A percentile compares a stretch with the other conserved stretches of the same genome.
These are phyloP conservation scores for Spinus pinus DNA, from an alignment of 2,797 vertebrate species.

Conservation along the genomic window DNA sequence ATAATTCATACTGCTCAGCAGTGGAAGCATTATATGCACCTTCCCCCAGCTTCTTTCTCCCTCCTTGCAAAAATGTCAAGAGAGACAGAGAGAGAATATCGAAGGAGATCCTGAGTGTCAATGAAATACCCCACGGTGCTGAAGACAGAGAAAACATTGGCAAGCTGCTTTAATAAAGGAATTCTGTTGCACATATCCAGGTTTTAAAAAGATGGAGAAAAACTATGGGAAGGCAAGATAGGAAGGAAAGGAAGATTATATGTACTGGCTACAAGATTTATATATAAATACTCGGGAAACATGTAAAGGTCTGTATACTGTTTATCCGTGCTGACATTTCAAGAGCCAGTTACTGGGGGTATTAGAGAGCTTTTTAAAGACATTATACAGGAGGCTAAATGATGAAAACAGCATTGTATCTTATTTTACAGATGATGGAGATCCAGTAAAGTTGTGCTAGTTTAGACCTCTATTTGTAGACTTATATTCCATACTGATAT, in stretches of 20 bases:
- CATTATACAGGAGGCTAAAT: background rate
- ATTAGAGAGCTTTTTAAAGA: background rate
- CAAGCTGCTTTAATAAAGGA: conserved; percentile 69
- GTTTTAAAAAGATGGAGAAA: conserved; percentile 41
- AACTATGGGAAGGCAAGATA: background rate
- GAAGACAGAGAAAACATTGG: conserved; percentile 67
- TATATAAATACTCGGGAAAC: background rate
- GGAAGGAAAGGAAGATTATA: background rate
- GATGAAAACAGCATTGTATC: background rate
- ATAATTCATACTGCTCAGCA: conserved; percentile 69
- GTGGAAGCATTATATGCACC: conserved; percentile 46
- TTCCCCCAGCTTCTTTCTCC: conserved; percentile 56
- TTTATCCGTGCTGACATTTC: background rate
- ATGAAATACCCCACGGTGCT: conserved; percentile 65
- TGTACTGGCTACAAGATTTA: background rate
- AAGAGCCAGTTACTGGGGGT: background rate
- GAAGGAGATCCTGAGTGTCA: conserved; percentile 64
- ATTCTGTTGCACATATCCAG: background rate
- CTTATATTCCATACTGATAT: background rate
- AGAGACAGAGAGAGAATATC: conserved; percentile 68
- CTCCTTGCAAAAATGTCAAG: conserved; percentile 63
- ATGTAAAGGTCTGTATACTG: background rate
- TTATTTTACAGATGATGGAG: background rate
- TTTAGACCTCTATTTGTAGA: background rate
- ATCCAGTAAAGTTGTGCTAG: background rate